phyloP scores from a whole-genome alignment of 2,888 invertebrate genomes.

The Scaptomyza reducta region DNA sequence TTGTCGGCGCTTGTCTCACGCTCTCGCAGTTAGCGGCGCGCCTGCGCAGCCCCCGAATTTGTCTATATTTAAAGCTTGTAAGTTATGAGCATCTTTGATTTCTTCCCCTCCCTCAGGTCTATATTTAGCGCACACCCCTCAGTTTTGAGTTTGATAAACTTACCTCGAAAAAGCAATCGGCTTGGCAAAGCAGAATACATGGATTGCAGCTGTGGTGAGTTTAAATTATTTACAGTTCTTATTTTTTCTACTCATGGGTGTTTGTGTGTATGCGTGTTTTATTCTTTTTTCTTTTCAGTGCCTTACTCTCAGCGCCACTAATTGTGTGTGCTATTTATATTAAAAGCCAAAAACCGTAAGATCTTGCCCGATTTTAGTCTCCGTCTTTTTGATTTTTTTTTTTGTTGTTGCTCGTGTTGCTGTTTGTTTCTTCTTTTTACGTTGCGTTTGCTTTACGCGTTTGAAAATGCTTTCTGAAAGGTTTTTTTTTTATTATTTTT shows the following conservation, averaged over 20 bases:
- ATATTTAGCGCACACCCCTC: constrained; percentile 45
- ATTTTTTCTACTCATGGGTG: constrained; percentile 18
- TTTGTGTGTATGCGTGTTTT: background rate
- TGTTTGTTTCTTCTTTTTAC: constrained; percentile 21
- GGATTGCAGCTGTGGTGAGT: constrained; percentile 60
- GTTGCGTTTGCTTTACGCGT: constrained; percentile 56
- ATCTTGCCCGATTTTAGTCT: constrained; percentile 58
- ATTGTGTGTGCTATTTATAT: constrained; percentile 76
- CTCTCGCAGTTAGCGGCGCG: constrained; percentile 33
- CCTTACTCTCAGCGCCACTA: constrained; percentile 59
- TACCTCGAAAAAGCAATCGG: constrained; percentile 33
- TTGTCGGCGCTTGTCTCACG: constrained; percentile 46
- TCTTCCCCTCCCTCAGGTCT: constrained; percentile 13
- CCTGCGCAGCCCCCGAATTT: constrained; percentile 41
- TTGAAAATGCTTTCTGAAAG: constrained; percentile 62
- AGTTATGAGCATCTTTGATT: constrained; percentile 53
- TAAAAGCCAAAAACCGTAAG: constrained; percentile 50
- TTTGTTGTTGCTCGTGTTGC: constrained; percentile 21
- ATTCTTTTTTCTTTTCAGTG: constrained; percentile 24
- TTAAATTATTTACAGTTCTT: constrained; percentile 64
- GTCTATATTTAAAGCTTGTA: constrained; percentile 39
- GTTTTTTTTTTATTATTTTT: constrained; percentile 10
- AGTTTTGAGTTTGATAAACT: constrained; percentile 44
- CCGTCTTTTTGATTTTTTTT: constrained; percentile 23
- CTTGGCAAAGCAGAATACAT: background rate